Evolutionary conservation across 2,888 invertebrate genomes (phyloP), one percentile per base, ranked within the genome.

Genomic region (Nasonia oneida): DNA sequence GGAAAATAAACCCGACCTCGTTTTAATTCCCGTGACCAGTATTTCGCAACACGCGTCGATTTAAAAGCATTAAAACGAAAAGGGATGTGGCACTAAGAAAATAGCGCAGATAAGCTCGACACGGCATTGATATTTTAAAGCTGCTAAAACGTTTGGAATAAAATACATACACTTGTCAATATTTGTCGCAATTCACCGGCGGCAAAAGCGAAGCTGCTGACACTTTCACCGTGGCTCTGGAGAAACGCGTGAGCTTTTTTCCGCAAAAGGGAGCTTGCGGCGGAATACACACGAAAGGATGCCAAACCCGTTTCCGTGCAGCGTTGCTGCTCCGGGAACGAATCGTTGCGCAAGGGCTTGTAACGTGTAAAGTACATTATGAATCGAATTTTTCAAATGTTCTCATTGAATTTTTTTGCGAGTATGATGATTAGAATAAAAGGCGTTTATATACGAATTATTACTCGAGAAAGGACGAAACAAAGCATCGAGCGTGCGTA

Each of bases 151-250:
- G 79, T 18, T 2, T 14, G 47, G 37, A 53, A 70, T 79, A 79
- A 79, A 79, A 79, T 70, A 70, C 29, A 29, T 70, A 42, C 79
- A n/a, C 53, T 50, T 79, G 79, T 79, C 79, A 79, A 79, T 79
- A 79, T 79, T 79, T 79, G 70, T 70, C 29, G 64, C 70, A 37
- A 37, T 15, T 50, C 37, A 23, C 23, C 3, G 5, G 15, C 67
- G 10, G 29, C 33, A 67, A 67, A 33, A 10, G 33, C 18, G 23
- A 50, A 4, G 57, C 8, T 23, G n/a, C 50, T 6, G 12, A 42
- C 18, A 42, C 37, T 15, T 70, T 29, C 29, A 29, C 10, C 33
- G n/a, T 2, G 5, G n/a, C 14, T 29, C 6, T 8, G 53, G 14
- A 71, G 23, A 37, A 71, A 29, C 23, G 77, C 8, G 29, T 42